Evolutionary conservation across 2,797 vertebrate genomes (phyloP).

Genomic region (Heliangelus exortis): DNA sequence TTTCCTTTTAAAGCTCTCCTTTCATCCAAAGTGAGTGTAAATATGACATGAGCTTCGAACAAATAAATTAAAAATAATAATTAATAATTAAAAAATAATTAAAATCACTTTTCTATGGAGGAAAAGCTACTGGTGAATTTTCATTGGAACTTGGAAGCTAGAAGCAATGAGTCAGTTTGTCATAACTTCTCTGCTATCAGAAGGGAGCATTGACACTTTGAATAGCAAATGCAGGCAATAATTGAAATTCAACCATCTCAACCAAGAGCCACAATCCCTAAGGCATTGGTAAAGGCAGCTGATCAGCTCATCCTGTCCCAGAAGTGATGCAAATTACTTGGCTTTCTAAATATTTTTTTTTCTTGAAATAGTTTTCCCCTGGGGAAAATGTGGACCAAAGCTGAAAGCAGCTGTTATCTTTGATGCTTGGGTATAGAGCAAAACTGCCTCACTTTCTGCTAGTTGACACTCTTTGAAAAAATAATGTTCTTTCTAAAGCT

Average conservation of each 20-base stretch:
- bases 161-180: background rate
- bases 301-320: background rate
- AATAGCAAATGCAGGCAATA: background rate
- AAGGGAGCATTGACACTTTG: background rate
- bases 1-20: background rate
- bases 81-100: no score
- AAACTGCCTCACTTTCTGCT: background rate
- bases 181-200: background rate
- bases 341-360: background rate
- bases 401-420: background rate
- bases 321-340: background rate
- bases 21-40: background rate
- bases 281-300: background rate
- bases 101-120: accelerated
- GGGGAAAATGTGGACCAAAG: background rate
- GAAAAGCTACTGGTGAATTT: background rate
- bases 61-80: no score
- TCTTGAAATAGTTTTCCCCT: background rate
- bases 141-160: background rate
- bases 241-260: background rate
- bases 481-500: background rate
- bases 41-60: background rate
- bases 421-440: background rate
- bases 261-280: accelerated
- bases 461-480: background rate